Evolutionary conservation across 2,113 vertebrate species (phyloP).

Genomic region (Hystrix brachyura): DNA sequence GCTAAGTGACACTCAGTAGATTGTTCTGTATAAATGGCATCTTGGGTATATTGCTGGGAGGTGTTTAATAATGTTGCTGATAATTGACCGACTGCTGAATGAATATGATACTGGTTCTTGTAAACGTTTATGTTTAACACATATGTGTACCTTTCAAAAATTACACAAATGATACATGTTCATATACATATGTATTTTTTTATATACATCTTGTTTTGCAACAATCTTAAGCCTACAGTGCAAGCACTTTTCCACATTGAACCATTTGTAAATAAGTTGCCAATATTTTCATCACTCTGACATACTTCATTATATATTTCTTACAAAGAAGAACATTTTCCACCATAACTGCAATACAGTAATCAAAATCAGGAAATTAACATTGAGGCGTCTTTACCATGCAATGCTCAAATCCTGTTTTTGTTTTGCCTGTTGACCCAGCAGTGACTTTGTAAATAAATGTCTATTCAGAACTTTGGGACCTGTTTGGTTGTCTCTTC

Average conservation of each 20-base stretch:
- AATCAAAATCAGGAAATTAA: neutral
- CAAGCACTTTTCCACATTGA: neutral
- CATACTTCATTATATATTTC: neutral
- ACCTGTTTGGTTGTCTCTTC: neutral
- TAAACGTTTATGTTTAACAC: neutral
- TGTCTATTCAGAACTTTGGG: neutral
- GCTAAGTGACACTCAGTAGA: neutral
- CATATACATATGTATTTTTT: neutral
- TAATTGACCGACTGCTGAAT: neutral
- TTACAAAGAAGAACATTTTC: neutral
- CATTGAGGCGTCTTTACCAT: neutral
- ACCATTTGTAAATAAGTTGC: neutral
- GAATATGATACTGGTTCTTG: conserved; percentile 16
- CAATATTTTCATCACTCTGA: neutral
- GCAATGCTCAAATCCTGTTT: neutral
- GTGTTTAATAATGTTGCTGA: neutral
- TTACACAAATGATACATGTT: neutral
- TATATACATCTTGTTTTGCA: neutral
- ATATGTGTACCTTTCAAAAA: neutral
- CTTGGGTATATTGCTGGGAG: neutral
- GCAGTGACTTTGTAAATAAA: neutral
- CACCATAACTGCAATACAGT: neutral
- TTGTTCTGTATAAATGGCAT: neutral
- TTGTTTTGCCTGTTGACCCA: neutral
- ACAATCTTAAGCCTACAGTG: neutral